Evolutionary conservation across 2,888 invertebrate genomes (phyloP), one percentile per base, ranked within the genome.

Genomic region (Tiliacea citrago): DNA sequence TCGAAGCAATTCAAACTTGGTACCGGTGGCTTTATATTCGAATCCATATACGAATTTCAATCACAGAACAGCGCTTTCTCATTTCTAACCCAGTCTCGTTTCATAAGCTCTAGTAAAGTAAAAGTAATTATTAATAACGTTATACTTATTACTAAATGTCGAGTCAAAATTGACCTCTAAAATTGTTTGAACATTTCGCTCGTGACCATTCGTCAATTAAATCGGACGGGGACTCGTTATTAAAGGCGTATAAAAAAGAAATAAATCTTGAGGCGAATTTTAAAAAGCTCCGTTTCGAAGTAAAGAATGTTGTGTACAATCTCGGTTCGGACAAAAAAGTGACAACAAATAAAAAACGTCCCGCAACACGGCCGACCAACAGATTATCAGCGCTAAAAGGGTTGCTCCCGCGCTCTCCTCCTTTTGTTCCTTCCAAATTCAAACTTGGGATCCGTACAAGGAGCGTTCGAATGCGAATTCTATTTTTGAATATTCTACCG

Each of bases 331-430:
- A 95, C 95, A 96, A 96, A 96, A 96, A 96, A 96, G 96, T 96
- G 96, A 96, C 96, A 96, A 96, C 94, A 94, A 95, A 95, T 93
- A 95, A 96, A 94, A 94, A 93, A 94, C 88, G 93, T 93, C 92
- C 92, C 92, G 93, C 93, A 94, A 95, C 95, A 94, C 95, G 95
- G 95, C 94, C 95, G 91, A 94, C 92, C 96, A 95, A 96, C 96
- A 96, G 96, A 96, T 96, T 96, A 96, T 96, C 96, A 96, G 96
- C 96, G 96, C 96, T 96, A 96, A 96, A 96, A 96, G 96, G 96
- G 96, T 96, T 96, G 96, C 96, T 96, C 96, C 96, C 95, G 96
- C 95, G 93, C 93, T 95, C 94, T 95, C 91, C 93, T 96, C 90
- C 95, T 96, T 96, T 96, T 96, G 95, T 96, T 95, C 94, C 95